phyloP scores from a whole-genome alignment of 1,140 invertebrate genomes.

The Chymomyza costata region DNA sequence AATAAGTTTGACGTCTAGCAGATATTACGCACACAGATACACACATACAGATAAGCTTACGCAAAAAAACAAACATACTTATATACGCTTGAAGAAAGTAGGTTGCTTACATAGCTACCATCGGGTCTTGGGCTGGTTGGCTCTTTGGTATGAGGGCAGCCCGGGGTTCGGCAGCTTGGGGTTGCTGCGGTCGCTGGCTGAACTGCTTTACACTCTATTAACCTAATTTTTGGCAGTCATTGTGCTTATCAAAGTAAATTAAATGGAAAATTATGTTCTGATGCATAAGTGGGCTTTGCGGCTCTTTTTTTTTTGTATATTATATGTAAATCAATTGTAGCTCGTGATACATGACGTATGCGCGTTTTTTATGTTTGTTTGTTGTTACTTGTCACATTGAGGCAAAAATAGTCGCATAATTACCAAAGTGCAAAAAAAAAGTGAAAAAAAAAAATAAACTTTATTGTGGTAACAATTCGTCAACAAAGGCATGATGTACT shows the following conservation, averaged over 20 bases:
- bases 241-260: conserved; percentile 57
- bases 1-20: too few species aligned
- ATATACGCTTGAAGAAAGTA: conserved; percentile 36
- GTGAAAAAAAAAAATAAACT: too few species aligned
- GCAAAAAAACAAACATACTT: conserved; percentile 13
- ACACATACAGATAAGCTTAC: conserved; percentile 24
- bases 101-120: too few species aligned
- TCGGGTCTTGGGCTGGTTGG: too few species aligned
- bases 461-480: too few species aligned
- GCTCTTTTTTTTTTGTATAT: background rate
- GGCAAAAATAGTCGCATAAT: too few species aligned
- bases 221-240: conserved; percentile 62
- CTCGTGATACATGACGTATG: conserved; percentile 6
- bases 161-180: too few species aligned
- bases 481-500: too few species aligned
- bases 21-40: conserved; percentile 18
- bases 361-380: conserved; percentile 10
- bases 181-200: conserved; percentile 34
- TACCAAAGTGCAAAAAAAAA: too few species aligned
- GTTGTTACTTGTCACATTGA: conserved; percentile 13
- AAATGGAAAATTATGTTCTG: conserved; percentile 69
- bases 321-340: too few species aligned
- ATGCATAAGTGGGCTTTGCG: conserved; percentile 17
- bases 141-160: too few species aligned
- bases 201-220: conserved; percentile 71